A percentile compares a stretch with the other conserved stretches of the same genome.
Evolutionary conservation across 1,140 invertebrate genomes (phyloP).

Genomic region (Drosophila miranda): DNA sequence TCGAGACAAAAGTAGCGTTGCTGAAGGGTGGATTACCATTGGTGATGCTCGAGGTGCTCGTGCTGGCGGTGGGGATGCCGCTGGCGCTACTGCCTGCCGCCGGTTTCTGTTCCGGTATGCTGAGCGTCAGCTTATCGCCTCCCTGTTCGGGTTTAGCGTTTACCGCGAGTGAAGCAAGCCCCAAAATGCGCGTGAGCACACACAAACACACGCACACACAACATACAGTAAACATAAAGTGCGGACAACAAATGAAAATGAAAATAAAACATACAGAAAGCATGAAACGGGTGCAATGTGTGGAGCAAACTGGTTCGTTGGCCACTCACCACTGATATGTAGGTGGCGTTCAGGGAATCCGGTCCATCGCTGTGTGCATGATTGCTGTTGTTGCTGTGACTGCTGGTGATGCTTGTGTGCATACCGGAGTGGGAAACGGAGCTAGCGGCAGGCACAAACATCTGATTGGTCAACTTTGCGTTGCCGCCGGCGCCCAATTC

Average conservation of each 20-base stretch:
- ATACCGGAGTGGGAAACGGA: conserved; percentile 52
- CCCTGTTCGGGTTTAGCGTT: conserved; percentile 82
- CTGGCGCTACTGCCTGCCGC: conserved; percentile 35
- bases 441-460: conserved; percentile 83
- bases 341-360: conserved; percentile 85
- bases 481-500: conserved; percentile 84
- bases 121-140: conserved; percentile 89
- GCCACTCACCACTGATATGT: conserved; percentile 89
- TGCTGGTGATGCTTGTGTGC: conserved; percentile 56
- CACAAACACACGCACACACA: conserved; percentile 51
- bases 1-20: conserved; percentile 70
- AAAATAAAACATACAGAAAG: conserved; percentile 70
- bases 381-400: conserved; percentile 34
- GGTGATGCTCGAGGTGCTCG: conserved; percentile 29
- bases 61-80: conserved; percentile 49
- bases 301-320: conserved; percentile 64
- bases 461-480: conserved; percentile 84
- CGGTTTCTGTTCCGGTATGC: conserved; percentile 84
- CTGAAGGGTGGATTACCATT: conserved; percentile 55
- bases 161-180: conserved; percentile 50
- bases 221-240: conserved; percentile 74
- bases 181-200: conserved; percentile 33
- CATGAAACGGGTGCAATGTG: conserved; percentile 73
- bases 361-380: conserved; percentile 68
- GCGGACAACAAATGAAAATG: conserved; percentile 71